Evolutionary conservation across 2,888 invertebrate species (phyloP).

Genomic region (Miltochrista miniata): DNA sequence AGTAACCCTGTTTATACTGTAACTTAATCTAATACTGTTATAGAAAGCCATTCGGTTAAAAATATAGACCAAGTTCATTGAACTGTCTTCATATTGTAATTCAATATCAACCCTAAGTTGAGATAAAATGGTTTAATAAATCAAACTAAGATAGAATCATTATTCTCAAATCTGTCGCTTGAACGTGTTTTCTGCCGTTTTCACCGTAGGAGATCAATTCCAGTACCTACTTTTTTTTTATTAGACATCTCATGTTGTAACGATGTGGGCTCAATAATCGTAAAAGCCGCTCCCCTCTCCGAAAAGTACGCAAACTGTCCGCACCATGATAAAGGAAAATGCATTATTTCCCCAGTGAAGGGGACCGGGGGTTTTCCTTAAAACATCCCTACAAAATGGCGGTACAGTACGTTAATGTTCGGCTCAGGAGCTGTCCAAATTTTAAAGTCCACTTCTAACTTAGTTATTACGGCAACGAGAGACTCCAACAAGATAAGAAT

Average conservation of each 20-base stretch:
- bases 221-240: conserved; percentile 53
- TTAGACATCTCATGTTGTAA: conserved; percentile 65
- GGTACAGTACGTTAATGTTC: conserved; percentile 71
- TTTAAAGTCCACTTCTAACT: conserved; percentile 70
- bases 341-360: conserved; percentile 77
- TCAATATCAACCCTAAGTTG: background rate
- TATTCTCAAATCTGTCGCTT: conserved; percentile 11
- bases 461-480: conserved; percentile 51
- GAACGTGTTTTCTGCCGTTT: conserved; percentile 38
- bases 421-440: conserved; percentile 64
- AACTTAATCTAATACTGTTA: conserved; percentile 50
- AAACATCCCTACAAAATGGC: conserved; percentile 75
- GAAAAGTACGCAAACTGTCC: conserved; percentile 76
- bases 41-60: conserved; percentile 29
- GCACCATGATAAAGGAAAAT: conserved; percentile 79
- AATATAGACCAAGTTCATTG: background rate
- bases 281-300: conserved; percentile 74
- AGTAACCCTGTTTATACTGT: conserved; percentile 57
- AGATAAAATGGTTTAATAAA: conserved; percentile 12
- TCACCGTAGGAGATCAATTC: conserved; percentile 53
- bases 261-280: conserved; percentile 76
- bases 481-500: conserved; percentile 42
- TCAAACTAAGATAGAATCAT: conserved; percentile 9
- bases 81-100: background rate
- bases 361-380: conserved; percentile 64